A percentile compares a stretch with the other conserved stretches of the same genome.
phyloP scores from a whole-genome alignment of 2,888 invertebrate species.

The Acrobasis suavella region DNA sequence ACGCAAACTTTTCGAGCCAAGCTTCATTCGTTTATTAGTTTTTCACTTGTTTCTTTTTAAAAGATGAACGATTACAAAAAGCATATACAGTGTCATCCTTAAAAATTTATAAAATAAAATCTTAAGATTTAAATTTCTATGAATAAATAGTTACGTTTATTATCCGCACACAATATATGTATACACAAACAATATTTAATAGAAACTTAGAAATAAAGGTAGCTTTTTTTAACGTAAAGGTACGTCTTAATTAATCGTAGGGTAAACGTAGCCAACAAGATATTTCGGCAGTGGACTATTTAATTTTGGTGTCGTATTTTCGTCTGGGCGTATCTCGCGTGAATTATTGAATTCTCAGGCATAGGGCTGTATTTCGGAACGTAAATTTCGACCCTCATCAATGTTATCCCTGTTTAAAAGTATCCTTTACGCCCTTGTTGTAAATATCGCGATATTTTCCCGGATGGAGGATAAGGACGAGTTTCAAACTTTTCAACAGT shows the following conservation, averaged over 20 bases:
- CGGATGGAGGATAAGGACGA: too few species aligned
- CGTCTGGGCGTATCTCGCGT: conserved; percentile 29
- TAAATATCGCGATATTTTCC: conserved; percentile 13
- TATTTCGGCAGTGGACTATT: conserved; percentile 9
- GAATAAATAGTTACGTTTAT: too few species aligned
- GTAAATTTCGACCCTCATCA: conserved; percentile 31
- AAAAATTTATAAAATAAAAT: too few species aligned
- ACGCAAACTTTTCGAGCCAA: background rate
- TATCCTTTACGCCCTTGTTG: conserved; percentile 21
- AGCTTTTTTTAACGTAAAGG: too few species aligned
- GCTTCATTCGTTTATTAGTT: background rate
- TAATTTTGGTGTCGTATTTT: conserved; percentile 28
- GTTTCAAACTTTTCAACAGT: too few species aligned
- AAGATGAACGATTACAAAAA: too few species aligned
- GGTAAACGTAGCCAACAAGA: background rate
- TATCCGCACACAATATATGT: too few species aligned
- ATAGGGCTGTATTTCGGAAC: conserved; percentile 36
- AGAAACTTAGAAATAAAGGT: too few species aligned
- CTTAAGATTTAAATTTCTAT: too few species aligned
- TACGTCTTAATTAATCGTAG: background rate
- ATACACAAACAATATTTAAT: too few species aligned
- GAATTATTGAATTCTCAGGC: conserved; percentile 38
- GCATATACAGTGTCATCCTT: too few species aligned
- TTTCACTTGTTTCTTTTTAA: too few species aligned
- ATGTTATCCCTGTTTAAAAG: conserved; percentile 26